Percentiles rank a stretch among this genome's conserved stretches.
These are phyloP conservation scores for Syrrhaptes paradoxus DNA, from an alignment of 2,113 vertebrate genomes.

Conservation along the genomic window DNA sequence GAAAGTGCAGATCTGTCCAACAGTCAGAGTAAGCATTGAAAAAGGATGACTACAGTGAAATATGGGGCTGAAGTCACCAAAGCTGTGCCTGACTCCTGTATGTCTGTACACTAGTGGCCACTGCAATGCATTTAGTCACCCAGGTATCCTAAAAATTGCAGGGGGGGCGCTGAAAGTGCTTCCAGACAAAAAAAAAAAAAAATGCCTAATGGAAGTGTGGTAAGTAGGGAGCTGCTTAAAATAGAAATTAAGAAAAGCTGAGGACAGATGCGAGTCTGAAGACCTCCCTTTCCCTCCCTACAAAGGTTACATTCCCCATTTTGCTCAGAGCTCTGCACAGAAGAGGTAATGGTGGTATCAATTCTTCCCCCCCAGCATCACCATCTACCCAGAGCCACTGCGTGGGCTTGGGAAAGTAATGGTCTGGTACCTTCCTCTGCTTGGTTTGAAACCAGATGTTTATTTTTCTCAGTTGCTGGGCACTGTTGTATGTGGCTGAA, in stretches of 20 bases:
- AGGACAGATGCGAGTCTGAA: background rate
- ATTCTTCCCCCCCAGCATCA: background rate
- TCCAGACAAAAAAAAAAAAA: background rate
- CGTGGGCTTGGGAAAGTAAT: background rate
- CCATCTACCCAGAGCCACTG: background rate
- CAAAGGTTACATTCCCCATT: background rate
- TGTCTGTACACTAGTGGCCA: background rate
- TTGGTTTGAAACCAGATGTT: background rate
- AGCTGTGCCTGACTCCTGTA: background rate
- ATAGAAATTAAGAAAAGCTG: background rate
- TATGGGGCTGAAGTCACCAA: background rate
- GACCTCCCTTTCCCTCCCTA: background rate
- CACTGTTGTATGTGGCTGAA: background rate
- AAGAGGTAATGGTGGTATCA: background rate
- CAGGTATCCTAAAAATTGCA: background rate
- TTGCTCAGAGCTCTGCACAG: background rate
- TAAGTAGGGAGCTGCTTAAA: background rate
- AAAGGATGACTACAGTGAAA: background rate
- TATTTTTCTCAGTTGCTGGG: background rate
- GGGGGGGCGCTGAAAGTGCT: background rate
- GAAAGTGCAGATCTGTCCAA: background rate
- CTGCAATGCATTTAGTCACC: background rate
- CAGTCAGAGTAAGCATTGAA: background rate
- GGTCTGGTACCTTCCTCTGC: background rate
- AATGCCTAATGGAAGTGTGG: background rate